phyloP scores from a whole-genome alignment of 2,797 vertebrate genomes.

The Mycteria americana region DNA sequence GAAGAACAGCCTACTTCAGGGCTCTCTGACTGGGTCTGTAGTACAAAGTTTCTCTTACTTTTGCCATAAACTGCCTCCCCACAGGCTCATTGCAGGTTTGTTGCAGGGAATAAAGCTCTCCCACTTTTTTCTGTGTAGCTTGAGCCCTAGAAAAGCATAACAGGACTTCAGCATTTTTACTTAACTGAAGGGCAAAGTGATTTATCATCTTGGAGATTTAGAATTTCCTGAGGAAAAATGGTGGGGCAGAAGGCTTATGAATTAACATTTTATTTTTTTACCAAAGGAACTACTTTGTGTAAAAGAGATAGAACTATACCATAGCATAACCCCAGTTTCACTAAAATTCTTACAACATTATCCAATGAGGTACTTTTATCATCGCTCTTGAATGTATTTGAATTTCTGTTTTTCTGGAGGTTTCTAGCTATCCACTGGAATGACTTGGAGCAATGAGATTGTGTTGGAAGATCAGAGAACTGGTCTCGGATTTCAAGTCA shows the following conservation, averaged over 20 bases:
- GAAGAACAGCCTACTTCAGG: conserved; percentile 4
- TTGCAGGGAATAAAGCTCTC: background rate
- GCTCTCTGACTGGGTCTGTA: background rate
- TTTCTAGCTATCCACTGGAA: background rate
- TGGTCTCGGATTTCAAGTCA: background rate
- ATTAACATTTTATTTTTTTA: background rate
- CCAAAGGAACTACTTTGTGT: background rate
- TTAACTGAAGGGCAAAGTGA: background rate
- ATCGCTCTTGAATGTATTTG: background rate
- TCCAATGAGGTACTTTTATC: background rate
- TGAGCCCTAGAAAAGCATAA: background rate
- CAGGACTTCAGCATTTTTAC: background rate
- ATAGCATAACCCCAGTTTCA: background rate
- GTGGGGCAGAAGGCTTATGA: background rate
- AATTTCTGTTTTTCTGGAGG: background rate
- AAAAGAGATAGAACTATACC: background rate
- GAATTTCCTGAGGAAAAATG: background rate
- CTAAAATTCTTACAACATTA: background rate
- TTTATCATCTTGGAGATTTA: background rate
- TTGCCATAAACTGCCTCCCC: background rate
- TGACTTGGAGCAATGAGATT: background rate
- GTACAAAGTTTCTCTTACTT: background rate
- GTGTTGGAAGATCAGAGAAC: background rate
- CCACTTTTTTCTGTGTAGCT: background rate
- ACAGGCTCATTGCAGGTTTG: background rate